Evolutionary conservation across 2,797 vertebrate genomes (phyloP).

Genomic region (Phalanger gymnotis): DNA sequence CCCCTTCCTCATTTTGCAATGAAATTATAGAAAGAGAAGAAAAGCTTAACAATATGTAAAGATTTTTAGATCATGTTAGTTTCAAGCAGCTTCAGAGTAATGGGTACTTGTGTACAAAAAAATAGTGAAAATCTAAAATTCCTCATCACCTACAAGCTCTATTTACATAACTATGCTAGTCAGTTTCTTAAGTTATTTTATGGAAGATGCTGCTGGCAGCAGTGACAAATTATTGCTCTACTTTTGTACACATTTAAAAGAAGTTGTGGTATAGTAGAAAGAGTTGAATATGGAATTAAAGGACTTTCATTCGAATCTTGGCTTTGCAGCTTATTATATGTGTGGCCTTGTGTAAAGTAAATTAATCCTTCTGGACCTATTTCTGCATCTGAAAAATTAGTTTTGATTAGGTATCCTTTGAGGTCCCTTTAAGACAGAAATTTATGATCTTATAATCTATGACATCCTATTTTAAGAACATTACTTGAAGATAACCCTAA

Average conservation of each 20-base stretch:
- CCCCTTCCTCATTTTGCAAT: not conserved
- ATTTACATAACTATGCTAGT: not conserved
- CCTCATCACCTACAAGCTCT: not conserved
- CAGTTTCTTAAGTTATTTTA: not conserved
- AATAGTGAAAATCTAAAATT: not conserved
- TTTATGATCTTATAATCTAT: not conserved
- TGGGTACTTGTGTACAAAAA: not conserved
- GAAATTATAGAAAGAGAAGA: not conserved
- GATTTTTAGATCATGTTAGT: not conserved
- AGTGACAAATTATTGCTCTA: not conserved
- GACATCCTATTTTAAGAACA: not conserved
- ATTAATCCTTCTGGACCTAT: not conserved
- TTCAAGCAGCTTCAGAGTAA: not conserved
- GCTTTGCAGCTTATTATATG: not conserved
- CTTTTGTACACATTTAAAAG: not conserved
- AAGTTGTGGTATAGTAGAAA: not conserved
- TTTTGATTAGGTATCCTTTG: not conserved
- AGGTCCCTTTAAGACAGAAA: not conserved
- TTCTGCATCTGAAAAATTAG: not conserved
- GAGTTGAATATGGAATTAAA: not conserved
- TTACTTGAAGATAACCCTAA: not conserved
- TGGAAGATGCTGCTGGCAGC: not conserved
- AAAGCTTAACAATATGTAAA: not conserved
- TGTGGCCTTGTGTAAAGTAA: not conserved
- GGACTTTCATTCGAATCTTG: not conserved